A percentile compares a stretch with the other conserved stretches of the same genome.
Conservation (phyloP, 2,797 vertebrate genomes). For the Megalops cyprinoides region DNA sequence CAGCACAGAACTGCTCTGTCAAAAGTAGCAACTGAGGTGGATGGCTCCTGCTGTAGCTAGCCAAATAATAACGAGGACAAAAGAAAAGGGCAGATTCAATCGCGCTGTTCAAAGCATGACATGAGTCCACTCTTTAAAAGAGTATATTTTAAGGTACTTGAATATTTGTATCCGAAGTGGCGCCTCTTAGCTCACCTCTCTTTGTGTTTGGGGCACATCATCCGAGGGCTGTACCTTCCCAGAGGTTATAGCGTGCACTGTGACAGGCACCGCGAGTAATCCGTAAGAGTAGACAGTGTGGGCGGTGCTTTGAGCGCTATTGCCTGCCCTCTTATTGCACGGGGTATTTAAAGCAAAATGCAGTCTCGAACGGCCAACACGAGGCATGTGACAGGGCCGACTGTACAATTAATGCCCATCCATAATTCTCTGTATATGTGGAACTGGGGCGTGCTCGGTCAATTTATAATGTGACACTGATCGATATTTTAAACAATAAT, state of each 20-base stretch:
- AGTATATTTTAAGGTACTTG: neutral
- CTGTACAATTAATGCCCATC: neutral
- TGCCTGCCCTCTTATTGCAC: neutral
- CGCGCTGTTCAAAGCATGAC: neutral
- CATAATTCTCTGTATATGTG: too few relatives aligned
- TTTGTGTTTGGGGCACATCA: neutral
- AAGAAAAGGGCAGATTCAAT: neutral
- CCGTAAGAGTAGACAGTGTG: neutral
- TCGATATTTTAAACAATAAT: too few relatives aligned
- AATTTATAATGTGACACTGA: too few relatives aligned
- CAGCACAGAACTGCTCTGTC: conserved; percentile 21
- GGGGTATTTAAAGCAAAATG: conserved; percentile 12
- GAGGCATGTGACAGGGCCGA: neutral
- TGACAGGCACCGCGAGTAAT: neutral
- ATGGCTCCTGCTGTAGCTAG: conserved; percentile 47
- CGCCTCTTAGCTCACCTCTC: neutral
- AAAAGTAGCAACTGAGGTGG: conserved; percentile 40
- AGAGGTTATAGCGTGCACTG: neutral
- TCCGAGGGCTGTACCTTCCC: neutral
- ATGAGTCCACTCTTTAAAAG: neutral
- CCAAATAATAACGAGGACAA: conserved; percentile 51
- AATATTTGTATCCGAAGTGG: conserved; percentile 1
- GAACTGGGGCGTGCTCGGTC: too few relatives aligned
- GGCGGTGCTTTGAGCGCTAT: neutral
- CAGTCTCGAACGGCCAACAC: neutral